phyloP scores from a whole-genome alignment of 2,797 vertebrate species.

The Lophius americanus region DNA sequence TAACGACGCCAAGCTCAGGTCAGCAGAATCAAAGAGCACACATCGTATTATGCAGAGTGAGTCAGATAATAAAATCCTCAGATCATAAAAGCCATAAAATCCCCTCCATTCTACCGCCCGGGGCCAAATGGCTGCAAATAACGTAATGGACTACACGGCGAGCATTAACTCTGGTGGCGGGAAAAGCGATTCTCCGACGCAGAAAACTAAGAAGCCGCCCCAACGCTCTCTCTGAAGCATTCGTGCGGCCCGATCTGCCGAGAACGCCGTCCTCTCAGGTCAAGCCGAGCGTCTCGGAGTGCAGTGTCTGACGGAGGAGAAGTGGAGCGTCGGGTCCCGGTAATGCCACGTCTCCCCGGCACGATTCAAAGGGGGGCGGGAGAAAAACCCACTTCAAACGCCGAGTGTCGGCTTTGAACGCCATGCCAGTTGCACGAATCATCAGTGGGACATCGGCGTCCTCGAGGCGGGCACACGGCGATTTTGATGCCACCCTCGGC shows the following conservation, averaged over 20 bases:
- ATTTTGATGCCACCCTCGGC: slow-evolving; percentile 47
- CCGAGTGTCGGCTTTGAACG: slow-evolving; percentile 69
- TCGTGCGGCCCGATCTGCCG: slow-evolving; percentile 32
- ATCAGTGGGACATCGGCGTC: slow-evolving; percentile 60
- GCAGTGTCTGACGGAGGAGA: too few relatives aligned
- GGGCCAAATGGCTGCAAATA: slow-evolving; percentile 67
- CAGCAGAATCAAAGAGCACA: slow-evolving; percentile 66
- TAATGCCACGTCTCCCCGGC: slow-evolving; percentile 51
- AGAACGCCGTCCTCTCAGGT: slow-evolving; percentile 27
- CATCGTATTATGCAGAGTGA: slow-evolving; percentile 67
- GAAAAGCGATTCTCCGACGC: slow-evolving; percentile 58
- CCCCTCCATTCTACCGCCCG: slow-evolving; percentile 49
- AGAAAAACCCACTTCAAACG: slow-evolving; percentile 66
- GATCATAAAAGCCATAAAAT: slow-evolving; percentile 79
- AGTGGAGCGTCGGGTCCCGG: slow-evolving; percentile 35
- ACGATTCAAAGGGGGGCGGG: slow-evolving; percentile 52
- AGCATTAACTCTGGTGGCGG: slow-evolving; percentile 57
- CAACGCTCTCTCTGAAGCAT: slow-evolving; percentile 34
- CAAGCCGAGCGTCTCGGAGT: too few relatives aligned
- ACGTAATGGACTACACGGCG: slow-evolving; percentile 69
- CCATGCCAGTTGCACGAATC: slow-evolving; percentile 63
- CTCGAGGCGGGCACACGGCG: slow-evolving; percentile 45
- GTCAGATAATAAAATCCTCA: slow-evolving; percentile 75
- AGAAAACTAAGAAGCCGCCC: slow-evolving; percentile 61
- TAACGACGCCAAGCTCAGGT: slow-evolving; percentile 65